Evolutionary conservation across 2,113 vertebrate genomes (phyloP).

Genomic region (Sialia sialis): DNA sequence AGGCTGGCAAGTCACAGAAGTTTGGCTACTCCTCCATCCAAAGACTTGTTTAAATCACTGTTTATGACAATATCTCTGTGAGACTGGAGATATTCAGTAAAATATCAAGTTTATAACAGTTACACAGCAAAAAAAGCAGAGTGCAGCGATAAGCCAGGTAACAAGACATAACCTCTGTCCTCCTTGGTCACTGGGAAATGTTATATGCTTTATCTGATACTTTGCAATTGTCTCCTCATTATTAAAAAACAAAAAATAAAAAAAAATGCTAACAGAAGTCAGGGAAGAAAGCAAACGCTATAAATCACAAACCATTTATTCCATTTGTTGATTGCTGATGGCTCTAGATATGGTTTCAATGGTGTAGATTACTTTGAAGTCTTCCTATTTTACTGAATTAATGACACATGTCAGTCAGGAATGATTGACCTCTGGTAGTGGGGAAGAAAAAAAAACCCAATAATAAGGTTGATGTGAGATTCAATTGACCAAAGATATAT

Average conservation of each 20-base stretch:
- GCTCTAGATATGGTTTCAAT: background rate
- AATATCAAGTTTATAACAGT: background rate
- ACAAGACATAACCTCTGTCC: background rate
- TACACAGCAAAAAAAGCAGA: background rate
- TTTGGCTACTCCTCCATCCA: background rate
- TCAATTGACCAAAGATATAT: background rate
- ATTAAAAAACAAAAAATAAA: background rate
- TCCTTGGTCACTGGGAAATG: background rate
- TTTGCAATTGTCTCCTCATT: background rate
- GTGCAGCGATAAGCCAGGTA: background rate
- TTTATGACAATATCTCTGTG: background rate
- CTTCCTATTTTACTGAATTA: background rate
- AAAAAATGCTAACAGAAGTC: background rate
- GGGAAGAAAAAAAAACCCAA: background rate
- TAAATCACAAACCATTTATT: background rate
- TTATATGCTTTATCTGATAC: background rate
- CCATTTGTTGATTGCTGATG: background rate
- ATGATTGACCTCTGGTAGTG: background rate
- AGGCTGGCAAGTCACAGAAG: background rate
- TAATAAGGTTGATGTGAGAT: background rate
- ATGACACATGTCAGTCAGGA: rapidly evolving
- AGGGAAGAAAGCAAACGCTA: background rate
- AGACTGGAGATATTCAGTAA: background rate
- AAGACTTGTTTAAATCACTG: background rate
- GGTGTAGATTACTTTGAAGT: background rate